A percentile compares a stretch with the other conserved stretches of the same genome.
Conservation (phyloP, 2,888 invertebrate genomes). For the Drosophila conformis region DNA sequence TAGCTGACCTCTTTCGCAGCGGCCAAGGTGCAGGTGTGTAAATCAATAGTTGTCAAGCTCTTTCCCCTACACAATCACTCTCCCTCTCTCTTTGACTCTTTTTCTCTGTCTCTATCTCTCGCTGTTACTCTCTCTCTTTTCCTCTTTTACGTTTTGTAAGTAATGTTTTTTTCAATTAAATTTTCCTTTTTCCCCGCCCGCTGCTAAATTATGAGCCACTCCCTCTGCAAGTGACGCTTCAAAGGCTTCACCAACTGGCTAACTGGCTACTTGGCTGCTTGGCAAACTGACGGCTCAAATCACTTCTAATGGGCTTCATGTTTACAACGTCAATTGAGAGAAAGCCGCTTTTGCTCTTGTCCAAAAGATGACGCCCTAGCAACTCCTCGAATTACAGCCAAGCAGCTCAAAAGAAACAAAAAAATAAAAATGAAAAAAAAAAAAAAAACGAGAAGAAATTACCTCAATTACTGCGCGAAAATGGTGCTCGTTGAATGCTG, state of each 20-base stretch:
- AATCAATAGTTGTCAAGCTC: conserved; percentile 63
- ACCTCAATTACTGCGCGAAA: conserved; percentile 77
- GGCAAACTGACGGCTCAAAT: conserved; percentile 72
- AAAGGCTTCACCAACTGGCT: conserved; percentile 66
- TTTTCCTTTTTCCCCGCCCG: conserved; percentile 55
- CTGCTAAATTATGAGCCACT: conserved; percentile 68
- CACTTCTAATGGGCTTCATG: conserved; percentile 82
- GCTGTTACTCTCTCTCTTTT: not conserved
- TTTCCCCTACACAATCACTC: conserved; percentile 2
- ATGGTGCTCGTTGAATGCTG: conserved; percentile 37
- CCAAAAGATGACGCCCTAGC: conserved; percentile 52
- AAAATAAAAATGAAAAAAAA: conserved; percentile 10
- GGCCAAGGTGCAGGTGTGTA: conserved; percentile 79
- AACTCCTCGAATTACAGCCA: conserved; percentile 56
- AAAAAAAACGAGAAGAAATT: conserved; percentile 61
- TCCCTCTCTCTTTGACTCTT: not conserved
- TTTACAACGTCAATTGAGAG: conserved; percentile 83
- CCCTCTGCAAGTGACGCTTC: conserved; percentile 50
- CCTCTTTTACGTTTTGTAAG: conserved; percentile 23
- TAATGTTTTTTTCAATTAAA: conserved; percentile 75
- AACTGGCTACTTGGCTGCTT: conserved; percentile 35
- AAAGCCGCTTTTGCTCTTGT: conserved; percentile 74
- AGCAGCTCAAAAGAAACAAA: conserved; percentile 21
- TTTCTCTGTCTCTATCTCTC: not conserved
- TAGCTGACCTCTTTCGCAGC: conserved; percentile 79